Percentiles rank a stretch among this genome's conserved stretches.
phyloP scores from a whole-genome alignment of 2,113 vertebrate genomes.

The Procavia capensis region DNA sequence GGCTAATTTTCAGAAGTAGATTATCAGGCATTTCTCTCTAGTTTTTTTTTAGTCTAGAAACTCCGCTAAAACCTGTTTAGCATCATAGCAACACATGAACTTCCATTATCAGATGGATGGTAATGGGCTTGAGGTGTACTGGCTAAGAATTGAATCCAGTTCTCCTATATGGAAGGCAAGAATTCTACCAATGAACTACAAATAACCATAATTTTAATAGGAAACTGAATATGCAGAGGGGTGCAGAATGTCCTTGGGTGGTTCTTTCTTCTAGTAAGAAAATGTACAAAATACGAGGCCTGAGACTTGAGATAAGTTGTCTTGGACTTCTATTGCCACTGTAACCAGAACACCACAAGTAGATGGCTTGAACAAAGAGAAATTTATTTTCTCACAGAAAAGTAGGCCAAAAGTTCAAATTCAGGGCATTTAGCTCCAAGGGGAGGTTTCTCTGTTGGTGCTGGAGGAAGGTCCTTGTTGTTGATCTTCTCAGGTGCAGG shows the following conservation, averaged over 20 bases:
- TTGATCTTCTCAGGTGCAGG: too few species aligned
- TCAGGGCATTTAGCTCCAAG: too few species aligned
- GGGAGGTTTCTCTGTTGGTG: too few species aligned
- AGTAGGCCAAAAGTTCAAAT: too few species aligned
- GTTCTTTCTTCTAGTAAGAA: not conserved
- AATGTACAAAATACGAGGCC: not conserved
- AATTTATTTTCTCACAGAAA: too few species aligned
- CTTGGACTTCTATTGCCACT: too few species aligned
- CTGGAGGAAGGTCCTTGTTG: too few species aligned
- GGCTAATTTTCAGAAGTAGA: not conserved
- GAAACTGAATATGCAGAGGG: not conserved
- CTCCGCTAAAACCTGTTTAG: not conserved
- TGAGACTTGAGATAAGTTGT: not conserved
- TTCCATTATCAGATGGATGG: too few species aligned
- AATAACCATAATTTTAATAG: not conserved
- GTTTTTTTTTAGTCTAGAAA: not conserved
- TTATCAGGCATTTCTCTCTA: not conserved
- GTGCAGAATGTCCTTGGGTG: not conserved
- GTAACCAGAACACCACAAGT: too few species aligned
- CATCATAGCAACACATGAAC: not conserved
- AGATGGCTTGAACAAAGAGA: too few species aligned
- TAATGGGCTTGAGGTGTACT: too few species aligned
- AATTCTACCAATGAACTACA: not conserved
- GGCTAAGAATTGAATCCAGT: too few species aligned
- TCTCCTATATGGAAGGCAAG: not conserved